Base-by-base conservation (phyloP, 2,113 vertebrate genomes). In the Hiodon alosoides region DNA sequence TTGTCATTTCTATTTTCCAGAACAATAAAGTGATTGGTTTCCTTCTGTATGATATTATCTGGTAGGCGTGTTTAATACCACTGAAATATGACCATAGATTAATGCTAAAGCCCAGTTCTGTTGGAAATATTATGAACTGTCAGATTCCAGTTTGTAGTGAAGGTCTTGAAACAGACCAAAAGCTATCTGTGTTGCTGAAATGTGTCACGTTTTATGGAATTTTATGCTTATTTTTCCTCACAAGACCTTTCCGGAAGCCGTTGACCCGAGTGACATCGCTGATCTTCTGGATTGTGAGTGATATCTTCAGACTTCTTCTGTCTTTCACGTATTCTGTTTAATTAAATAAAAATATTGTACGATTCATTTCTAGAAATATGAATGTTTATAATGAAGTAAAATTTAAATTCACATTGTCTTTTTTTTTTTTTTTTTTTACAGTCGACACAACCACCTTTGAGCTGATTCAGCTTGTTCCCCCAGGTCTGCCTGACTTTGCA, bases 371-470 rank as follows among this genome's bases (percentile, higher is more conserved):
- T 3, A 13, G 9, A 46, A 4, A 3, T 58, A 13, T 16, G 9
- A 31, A 31, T 31, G 31, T 31, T 31, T 16, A 54, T 55, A 55
- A 5, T 55, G 51, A 3, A 52, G 46, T n/a, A 61, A 10, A 60
- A 59, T 71, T 17, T 17, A 11, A 64, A 67, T 50, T 64, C 17
- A n/a, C 54, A 1, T 14, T 48, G 4, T 61, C 72, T 57, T 53
- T 4, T 68, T 14, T 66, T 72, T 57, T 50, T 83, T 84, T 79
- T 79, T 74, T 79, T 81, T 77, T 92, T 86, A 81, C 84, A 97
- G 96, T 92, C 94, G 95, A 97, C 90, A 94, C 93, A 77, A 90
- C 93, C 79, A 84, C 89, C 85, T 93, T 98, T 87, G 93, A 97
- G 90, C 90, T 98, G 87, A 94, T 96, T 92, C 96, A 97, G 73